These are phyloP conservation scores for Rhizoglyphus robini DNA, from an alignment of 1,140 invertebrate species.

Conservation along the genomic window DNA sequence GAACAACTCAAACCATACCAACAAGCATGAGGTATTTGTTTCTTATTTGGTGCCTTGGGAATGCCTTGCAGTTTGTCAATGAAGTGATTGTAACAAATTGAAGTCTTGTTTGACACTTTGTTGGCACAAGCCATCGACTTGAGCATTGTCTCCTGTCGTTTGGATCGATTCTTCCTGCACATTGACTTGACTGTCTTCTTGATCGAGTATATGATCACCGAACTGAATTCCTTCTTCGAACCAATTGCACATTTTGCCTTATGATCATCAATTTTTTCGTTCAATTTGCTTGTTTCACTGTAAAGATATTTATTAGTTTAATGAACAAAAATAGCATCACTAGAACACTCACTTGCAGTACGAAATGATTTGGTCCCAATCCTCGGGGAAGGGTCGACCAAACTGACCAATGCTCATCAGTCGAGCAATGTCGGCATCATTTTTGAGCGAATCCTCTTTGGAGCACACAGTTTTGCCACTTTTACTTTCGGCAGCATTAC, in stretches of 20 bases:
- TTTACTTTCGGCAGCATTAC: background rate
- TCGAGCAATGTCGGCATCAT: background rate
- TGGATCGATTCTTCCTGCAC: background rate
- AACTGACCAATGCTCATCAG: conserved; percentile 10
- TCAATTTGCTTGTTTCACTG: background rate
- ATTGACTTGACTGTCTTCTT: background rate
- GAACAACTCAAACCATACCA: too few species aligned
- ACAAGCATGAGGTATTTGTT: conserved; percentile 15
- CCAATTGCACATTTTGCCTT: background rate
- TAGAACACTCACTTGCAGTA: background rate
- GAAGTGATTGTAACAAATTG: background rate
- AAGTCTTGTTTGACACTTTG: background rate
- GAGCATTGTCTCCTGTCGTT: background rate
- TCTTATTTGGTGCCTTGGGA: background rate
- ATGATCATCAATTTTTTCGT: background rate
- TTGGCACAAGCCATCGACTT: background rate
- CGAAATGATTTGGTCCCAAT: background rate
- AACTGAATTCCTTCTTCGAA: background rate
- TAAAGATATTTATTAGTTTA: background rate
- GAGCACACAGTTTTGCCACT: too few species aligned
- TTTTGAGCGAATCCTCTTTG: background rate
- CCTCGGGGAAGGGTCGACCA: background rate
- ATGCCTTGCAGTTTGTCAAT: conserved; percentile 5
- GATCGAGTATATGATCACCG: conserved; percentile 10
- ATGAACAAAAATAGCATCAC: background rate